Percentiles rank a stretch among this genome's conserved stretches.
phyloP scores from a whole-genome alignment of 2,113 vertebrate species.

The Vulpes ferrilata region DNA sequence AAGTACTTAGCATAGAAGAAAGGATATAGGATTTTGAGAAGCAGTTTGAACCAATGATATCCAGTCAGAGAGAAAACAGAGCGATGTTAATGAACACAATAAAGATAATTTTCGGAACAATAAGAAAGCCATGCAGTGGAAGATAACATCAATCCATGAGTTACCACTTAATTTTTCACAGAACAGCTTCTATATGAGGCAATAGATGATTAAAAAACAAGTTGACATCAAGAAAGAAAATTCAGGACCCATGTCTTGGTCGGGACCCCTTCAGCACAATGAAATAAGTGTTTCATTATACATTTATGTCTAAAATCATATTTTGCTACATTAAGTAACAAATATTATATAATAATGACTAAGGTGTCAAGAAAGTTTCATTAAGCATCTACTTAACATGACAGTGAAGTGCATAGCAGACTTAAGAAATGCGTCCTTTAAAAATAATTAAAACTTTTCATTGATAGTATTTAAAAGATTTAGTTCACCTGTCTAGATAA shows the following conservation, averaged over 20 bases:
- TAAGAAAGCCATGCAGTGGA: background rate
- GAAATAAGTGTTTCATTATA: background rate
- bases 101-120: background rate
- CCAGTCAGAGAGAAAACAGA: background rate
- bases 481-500: background rate
- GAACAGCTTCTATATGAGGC: background rate
- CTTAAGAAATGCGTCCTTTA: background rate
- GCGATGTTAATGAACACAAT: background rate
- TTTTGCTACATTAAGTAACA: conserved; percentile 7
- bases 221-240: background rate
- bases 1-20: background rate
- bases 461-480: background rate
- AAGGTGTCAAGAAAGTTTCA: background rate
- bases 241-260: background rate
- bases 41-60: background rate
- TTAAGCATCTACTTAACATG: background rate
- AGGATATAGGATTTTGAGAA: background rate
- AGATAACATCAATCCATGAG: background rate
- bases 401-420: background rate
- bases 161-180: background rate
- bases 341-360: background rate
- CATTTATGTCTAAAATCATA: background rate
- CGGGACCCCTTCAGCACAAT: background rate
- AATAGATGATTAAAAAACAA: conserved; percentile 9
- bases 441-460: background rate